Conservation (phyloP, 2,888 invertebrate species). For the Lepidochrysops patricia region DNA sequence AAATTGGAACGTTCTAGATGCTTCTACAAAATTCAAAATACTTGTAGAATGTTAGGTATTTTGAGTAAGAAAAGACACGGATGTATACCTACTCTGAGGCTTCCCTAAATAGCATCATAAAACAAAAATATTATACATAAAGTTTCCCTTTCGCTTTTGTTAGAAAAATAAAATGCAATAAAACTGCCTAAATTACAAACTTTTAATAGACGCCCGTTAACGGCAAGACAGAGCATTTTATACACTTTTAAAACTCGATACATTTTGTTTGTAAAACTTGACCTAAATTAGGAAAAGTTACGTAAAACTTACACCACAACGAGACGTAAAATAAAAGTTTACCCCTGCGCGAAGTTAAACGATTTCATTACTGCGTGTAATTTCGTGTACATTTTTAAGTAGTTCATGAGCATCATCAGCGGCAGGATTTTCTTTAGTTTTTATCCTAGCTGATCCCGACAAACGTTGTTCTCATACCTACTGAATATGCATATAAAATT, state of each 20-base stretch:
- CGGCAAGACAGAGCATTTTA: neutral
- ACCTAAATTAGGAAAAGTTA: conserved; percentile 1
- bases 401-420: neutral
- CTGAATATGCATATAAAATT: no score
- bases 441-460: no score
- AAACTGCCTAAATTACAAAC: neutral
- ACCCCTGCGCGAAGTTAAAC: conserved; percentile 4
- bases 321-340: conserved; percentile 7
- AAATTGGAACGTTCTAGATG: no score
- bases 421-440: neutral
- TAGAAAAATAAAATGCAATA: neutral
- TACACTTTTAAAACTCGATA: conserved; percentile 8
- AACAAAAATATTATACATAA: no score
- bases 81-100: no score
- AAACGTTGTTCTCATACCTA: no score
- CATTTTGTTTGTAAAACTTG: conserved; percentile 5
- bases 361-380: conserved; percentile 2
- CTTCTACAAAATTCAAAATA: no score
- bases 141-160: neutral
- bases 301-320: conserved; percentile 5
- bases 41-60: no score
- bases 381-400: neutral
- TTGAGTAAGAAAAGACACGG: no score
- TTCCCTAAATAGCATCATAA: no score
- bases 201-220: neutral